These are phyloP conservation scores for Catagonus wagneri DNA, from an alignment of 2,113 vertebrate genomes.

Conservation along the genomic window DNA sequence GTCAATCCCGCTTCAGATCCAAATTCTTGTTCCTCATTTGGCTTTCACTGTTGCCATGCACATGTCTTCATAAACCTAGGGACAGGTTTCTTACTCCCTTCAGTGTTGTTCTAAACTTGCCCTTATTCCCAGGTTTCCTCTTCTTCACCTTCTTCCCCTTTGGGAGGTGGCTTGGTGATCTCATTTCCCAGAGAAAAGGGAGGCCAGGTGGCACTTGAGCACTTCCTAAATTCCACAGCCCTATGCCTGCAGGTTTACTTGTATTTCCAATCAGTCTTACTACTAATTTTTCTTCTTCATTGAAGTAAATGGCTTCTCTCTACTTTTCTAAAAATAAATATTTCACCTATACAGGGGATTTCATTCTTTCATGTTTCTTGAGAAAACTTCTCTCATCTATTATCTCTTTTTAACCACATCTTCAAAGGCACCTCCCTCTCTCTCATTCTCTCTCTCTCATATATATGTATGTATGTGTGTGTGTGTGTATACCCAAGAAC, in stretches of 20 bases:
- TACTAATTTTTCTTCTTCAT: background rate
- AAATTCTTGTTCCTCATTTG: background rate
- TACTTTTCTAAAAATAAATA: conserved; percentile 23
- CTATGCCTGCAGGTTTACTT: background rate
- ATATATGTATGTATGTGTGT: background rate
- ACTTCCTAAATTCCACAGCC: background rate
- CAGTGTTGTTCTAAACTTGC: background rate
- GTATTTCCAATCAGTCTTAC: background rate
- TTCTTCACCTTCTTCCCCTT: background rate
- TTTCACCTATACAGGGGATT: background rate
- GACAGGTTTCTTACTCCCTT: background rate
- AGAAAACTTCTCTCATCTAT: background rate
- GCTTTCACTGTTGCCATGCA: background rate
- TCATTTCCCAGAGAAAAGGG: background rate
- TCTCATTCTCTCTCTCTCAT: background rate
- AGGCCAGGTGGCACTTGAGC: background rate
- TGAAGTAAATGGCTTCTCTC: background rate
- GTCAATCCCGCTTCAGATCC: background rate
- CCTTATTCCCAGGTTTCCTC: background rate
- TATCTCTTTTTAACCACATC: background rate
- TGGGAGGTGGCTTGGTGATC: background rate
- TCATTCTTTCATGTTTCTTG: background rate
- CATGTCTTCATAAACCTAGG: background rate
- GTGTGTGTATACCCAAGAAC: background rate
- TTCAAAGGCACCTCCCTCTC: background rate